Percentiles rank a stretch among this genome's conserved stretches.
Evolutionary conservation across 2,888 invertebrate species (phyloP).

Genomic region (Anarsia innoxiella): DNA sequence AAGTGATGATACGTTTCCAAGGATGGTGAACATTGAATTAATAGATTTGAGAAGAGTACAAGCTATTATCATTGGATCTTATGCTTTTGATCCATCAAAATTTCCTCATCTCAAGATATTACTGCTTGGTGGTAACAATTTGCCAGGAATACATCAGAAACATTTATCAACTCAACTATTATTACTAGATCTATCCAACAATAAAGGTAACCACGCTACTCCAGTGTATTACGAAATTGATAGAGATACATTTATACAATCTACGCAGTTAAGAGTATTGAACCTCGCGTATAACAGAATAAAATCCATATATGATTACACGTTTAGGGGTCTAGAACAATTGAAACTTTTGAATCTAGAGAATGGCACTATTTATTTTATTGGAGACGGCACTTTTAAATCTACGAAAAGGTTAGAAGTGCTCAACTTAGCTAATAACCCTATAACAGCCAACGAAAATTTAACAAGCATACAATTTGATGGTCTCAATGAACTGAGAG

Average conservation of each 20-base stretch:
- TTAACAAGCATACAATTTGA: slow-evolving; percentile 55
- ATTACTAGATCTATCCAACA: slow-evolving; percentile 68
- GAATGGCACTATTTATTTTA: slow-evolving; percentile 67
- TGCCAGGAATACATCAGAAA: slow-evolving; percentile 67
- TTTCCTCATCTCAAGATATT: slow-evolving; percentile 71
- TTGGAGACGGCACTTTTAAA: slow-evolving; percentile 63
- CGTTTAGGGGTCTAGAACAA: slow-evolving; percentile 66
- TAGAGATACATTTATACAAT: slow-evolving; percentile 62
- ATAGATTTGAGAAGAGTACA: slow-evolving; percentile 73
- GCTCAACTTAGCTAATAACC: slow-evolving; percentile 73
- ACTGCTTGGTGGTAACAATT: slow-evolving; percentile 67
- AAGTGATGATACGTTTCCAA: slow-evolving; percentile 63
- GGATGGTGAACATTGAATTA: slow-evolving; percentile 68
- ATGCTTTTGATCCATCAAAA: slow-evolving; percentile 57
- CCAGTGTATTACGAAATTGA: slow-evolving; percentile 69
- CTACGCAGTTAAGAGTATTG: slow-evolving; percentile 58
- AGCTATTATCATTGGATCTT: slow-evolving; percentile 55
- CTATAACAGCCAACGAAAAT: slow-evolving; percentile 54
- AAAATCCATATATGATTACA: slow-evolving; percentile 61
- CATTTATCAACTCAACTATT: slow-evolving; percentile 61
- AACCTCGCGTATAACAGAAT: slow-evolving; percentile 73
- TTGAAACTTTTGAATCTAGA: slow-evolving; percentile 66
- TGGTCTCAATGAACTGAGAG: slow-evolving; percentile 63
- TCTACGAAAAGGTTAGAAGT: slow-evolving; percentile 54
- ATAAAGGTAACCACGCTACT: slow-evolving; percentile 53